Conservation (phyloP, 1,140 invertebrate species). For the Hypothenemus hampei region DNA sequence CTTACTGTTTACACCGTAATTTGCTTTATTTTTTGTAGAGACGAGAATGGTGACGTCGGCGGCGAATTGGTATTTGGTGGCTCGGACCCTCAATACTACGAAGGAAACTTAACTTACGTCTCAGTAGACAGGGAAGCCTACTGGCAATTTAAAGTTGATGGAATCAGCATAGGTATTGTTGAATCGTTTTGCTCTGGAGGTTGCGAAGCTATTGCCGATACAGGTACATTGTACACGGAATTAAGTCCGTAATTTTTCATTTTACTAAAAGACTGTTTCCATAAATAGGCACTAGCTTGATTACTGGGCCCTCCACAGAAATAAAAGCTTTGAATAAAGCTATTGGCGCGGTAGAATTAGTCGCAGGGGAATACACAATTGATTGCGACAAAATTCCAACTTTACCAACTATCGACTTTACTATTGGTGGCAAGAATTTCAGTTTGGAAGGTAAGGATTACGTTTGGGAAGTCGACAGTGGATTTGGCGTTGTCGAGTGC, state of each 20-base stretch:
- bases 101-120: constrained; percentile 86
- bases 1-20: too few species aligned
- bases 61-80: constrained; percentile 94
- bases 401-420: constrained; percentile 77
- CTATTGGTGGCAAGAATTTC: constrained; percentile 73
- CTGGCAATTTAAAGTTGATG: constrained; percentile 89
- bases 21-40: constrained; percentile 50
- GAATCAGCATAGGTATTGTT: constrained; percentile 45
- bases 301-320: constrained; percentile 86
- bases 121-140: constrained; percentile 82
- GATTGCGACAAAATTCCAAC: constrained; percentile 67
- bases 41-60: constrained; percentile 68
- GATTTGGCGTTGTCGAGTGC: constrained; percentile 80
- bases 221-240: constrained; percentile 47
- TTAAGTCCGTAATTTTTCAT: neutral
- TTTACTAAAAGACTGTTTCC: neutral
- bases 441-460: constrained; percentile 78
- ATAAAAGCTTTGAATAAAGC: constrained; percentile 72
- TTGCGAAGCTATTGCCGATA: constrained; percentile 96
- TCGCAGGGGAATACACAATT: constrained; percentile 78
- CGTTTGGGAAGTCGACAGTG: constrained; percentile 56
- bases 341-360: constrained; percentile 78
- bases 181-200: constrained; percentile 63
- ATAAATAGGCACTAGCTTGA: constrained; percentile 70
- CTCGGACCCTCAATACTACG: constrained; percentile 83